These are phyloP conservation scores for Phataginus tetradactyla DNA, from an alignment of 2,797 vertebrate species.

Conservation along the genomic window DNA sequence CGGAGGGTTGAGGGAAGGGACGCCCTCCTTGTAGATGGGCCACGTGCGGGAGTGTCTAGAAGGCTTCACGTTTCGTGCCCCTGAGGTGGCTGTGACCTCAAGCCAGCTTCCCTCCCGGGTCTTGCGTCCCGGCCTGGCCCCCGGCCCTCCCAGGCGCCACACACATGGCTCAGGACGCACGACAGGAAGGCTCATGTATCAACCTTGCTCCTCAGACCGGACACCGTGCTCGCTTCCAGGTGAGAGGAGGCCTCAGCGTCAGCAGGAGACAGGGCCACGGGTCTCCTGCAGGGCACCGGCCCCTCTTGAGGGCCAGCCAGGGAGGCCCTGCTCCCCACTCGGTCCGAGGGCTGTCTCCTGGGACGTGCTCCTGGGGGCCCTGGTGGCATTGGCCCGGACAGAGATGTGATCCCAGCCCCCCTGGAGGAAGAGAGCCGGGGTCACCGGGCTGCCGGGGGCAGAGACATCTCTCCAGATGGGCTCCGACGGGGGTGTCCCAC, in stretches of 20 bases:
- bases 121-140: not conserved
- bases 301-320: accelerated
- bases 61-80: constrained; percentile 45
- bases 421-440: constrained; percentile 80
- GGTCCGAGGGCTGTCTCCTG: not conserved
- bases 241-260: not conserved
- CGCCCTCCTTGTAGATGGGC: not conserved
- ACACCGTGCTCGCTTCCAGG: not conserved
- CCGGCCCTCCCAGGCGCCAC: accelerated
- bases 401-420: constrained; percentile 98
- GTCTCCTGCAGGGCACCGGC: not conserved
- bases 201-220: not conserved
- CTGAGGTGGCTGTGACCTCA: not conserved
- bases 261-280: not conserved
- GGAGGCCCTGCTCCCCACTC: constrained; percentile 27
- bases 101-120: not conserved
- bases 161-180: not conserved
- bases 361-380: constrained; percentile 81
- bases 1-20: not conserved
- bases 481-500: not conserved
- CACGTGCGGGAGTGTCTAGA: accelerated
- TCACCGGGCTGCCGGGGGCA: not conserved
- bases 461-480: not conserved
- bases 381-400: constrained; percentile 92
- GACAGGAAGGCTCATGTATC: not conserved